Conservation (phyloP, 1,140 invertebrate species). For the Archegozetes longisetosus region DNA sequence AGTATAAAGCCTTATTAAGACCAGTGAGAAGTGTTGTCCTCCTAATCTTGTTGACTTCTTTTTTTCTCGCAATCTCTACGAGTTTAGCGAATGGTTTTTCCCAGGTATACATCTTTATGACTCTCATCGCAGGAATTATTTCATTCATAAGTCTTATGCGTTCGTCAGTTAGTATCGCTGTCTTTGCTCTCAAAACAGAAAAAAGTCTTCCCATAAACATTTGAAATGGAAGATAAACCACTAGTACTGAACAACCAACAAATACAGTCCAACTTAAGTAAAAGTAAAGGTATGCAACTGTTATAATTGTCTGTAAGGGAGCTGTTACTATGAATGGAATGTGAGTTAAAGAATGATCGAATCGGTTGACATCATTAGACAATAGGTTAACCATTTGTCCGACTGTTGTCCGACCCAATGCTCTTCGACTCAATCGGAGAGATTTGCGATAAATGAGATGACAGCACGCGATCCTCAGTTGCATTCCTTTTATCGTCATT, state of each 20-base stretch:
- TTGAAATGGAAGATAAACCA: conserved; percentile 70
- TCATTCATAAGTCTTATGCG: conserved; percentile 52
- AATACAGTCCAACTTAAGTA: conserved; percentile 50
- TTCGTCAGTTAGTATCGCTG: conserved; percentile 16
- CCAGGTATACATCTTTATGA: conserved; percentile 65
- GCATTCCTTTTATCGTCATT: conserved; percentile 35
- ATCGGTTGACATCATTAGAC: conserved; percentile 51
- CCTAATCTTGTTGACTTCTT: conserved; percentile 48
- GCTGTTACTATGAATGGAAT: conserved; percentile 42
- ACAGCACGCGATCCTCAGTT: conserved; percentile 32
- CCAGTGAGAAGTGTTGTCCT: conserved; percentile 48
- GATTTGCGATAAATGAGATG: conserved; percentile 39
- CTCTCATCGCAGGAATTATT: conserved; percentile 69
- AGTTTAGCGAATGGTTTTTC: conserved; percentile 55
- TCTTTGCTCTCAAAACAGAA: conserved; percentile 2
- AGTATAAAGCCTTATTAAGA: conserved; percentile 37
- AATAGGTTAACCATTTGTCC: conserved; percentile 83
- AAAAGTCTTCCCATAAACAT: conserved; percentile 42
- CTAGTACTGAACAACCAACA: conserved; percentile 54
- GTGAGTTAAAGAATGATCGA: conserved; percentile 28
- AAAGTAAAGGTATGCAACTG: conserved; percentile 38
- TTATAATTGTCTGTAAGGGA: conserved; percentile 49
- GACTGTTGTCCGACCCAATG: conserved; percentile 54
- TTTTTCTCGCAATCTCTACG: conserved; percentile 37
- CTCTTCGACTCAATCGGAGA: conserved; percentile 35